Base-by-base conservation (phyloP, 1,140 invertebrate species). In the Bombus pyrosoma region DNA sequence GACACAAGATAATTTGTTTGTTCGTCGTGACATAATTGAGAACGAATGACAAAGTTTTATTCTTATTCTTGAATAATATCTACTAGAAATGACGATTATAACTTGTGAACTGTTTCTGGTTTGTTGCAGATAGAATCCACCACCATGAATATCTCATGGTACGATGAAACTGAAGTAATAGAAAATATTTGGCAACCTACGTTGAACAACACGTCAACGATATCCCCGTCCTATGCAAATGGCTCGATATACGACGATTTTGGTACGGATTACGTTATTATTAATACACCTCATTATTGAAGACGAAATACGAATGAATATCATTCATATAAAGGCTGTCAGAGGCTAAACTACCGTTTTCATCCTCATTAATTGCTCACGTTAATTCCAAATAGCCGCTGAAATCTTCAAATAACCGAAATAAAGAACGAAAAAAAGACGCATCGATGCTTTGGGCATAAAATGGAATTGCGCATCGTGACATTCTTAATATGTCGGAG, bases 101-200 rank as follows among this genome's bases (percentile, higher is more conserved):
- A 34, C 8, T 34, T 34, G 15, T 9, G 32, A 66, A 62, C 13
- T 32, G 1, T 64, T 8, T 82, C 4, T 9, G 3, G 0, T n/a
- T 37, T 79, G n/a, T 84, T 85, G 8, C 83, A 85, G 83, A 57
- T 68, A 5, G 28, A 59, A 34, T 47, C 39, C 68, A 13, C 18
- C 81, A 88, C 64, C 74, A 92, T 88, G 87, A 90, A 92, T 73
- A 59, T 15, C 37, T 87, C 87, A 73, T 89, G 77, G 91, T 86
- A 73, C 9, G 37, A 86, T 28, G 86, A 87, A 34, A 85, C 87
- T 59, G 87, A 88, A 53, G 80, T 75, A 47, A 74, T 79, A 18
- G 82, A 87, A 32, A 79, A 62, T 77, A 76, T 71, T 8, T 87
- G 84, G 81, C 47, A 79, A 34, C 37, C 74, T 3, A 66, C 64